Percentiles rank a stretch among this genome's conserved stretches.
Evolutionary conservation across 2,797 vertebrate genomes (phyloP).

Genomic region (Tangara arthus): DNA sequence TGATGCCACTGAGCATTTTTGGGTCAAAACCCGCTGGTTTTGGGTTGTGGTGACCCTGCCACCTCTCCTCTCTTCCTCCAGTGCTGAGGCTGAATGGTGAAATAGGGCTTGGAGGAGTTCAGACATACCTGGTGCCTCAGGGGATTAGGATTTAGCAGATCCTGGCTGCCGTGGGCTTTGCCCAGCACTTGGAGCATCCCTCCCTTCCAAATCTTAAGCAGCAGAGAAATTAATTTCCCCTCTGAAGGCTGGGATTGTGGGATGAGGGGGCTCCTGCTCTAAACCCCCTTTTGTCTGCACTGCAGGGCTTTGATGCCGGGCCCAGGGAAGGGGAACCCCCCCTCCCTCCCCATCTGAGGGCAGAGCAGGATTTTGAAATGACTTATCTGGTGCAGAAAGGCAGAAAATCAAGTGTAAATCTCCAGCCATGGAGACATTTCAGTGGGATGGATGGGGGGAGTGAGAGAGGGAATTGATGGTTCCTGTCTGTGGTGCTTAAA

Average conservation of each 20-base stretch:
- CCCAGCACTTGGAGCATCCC: neutral
- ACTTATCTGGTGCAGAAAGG: neutral
- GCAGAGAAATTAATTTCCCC: constrained; percentile 9
- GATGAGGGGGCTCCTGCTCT: neutral
- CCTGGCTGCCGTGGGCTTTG: neutral
- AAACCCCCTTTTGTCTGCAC: neutral
- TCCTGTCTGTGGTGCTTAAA: neutral
- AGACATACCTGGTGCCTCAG: neutral
- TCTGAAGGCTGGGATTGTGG: accelerated
- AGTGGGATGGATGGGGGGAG: accelerated
- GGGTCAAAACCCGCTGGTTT: accelerated
- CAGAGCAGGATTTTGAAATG: constrained; percentile 1
- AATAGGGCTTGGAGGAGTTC: neutral
- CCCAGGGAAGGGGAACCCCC: neutral
- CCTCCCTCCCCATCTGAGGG: neutral
- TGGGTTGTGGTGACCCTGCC: neutral
- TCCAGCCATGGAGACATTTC: neutral
- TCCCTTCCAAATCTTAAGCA: neutral
- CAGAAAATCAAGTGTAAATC: constrained; percentile 40
- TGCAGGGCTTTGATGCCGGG: constrained; percentile 3
- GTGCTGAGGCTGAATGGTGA: neutral
- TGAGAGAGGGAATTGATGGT: neutral
- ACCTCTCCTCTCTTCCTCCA: accelerated
- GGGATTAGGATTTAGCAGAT: constrained; percentile 37
- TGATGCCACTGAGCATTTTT: neutral